Evolutionary conservation across 2,888 invertebrate genomes (phyloP).

Genomic region (Lepas anatifera): DNA sequence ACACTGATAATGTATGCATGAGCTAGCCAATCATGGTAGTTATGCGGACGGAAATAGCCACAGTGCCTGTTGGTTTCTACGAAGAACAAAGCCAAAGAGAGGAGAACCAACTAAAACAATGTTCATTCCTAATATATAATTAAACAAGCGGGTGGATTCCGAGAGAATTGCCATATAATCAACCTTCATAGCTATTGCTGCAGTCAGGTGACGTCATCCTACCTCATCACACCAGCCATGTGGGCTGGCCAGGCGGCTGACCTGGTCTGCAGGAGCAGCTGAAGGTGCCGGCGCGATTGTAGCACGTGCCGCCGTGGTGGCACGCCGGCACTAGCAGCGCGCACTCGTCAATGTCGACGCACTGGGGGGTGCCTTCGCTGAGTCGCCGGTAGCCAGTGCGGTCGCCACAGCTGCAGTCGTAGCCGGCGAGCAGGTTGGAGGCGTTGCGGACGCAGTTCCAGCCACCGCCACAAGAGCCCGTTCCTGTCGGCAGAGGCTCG

Average conservation of each 20-base stretch:
- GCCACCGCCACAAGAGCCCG: background rate
- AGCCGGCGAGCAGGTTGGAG: background rate
- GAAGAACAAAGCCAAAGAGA: no score
- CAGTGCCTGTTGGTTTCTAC: no score
- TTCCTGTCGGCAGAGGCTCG: background rate
- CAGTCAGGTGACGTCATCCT: no score
- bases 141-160: no score
- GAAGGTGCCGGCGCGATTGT: background rate
- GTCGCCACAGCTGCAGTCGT: slow-evolving; percentile 12
- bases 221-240: no score
- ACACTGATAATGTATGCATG: no score
- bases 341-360: slow-evolving; percentile 9
- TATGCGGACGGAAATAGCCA: no score
- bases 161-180: no score
- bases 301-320: slow-evolving; percentile 1
- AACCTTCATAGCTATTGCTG: no score
- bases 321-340: background rate
- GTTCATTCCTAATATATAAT: no score
- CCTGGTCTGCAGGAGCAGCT: background rate
- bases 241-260: background rate
- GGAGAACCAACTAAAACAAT: no score
- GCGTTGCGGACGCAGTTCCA: background rate
- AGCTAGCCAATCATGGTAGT: no score
- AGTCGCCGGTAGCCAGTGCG: background rate
- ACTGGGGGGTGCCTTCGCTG: background rate